phyloP scores from a whole-genome alignment of 2,113 vertebrate species.

The Daboia siamensis region DNA sequence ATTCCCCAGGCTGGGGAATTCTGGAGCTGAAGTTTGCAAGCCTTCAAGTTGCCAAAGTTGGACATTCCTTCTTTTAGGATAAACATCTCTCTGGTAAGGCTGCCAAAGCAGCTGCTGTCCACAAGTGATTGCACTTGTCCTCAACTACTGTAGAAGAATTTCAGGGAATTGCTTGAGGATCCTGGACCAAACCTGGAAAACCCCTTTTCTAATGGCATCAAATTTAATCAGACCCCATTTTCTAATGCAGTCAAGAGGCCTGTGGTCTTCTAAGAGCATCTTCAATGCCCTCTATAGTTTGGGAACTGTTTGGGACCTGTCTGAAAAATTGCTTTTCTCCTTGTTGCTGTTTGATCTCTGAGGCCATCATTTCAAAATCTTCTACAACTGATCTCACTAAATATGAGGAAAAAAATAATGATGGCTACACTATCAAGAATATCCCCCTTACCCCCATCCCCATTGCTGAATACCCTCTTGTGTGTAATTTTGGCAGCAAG shows the following conservation, averaged over 20 bases:
- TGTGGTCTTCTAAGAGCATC: neutral
- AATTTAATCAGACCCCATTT: neutral
- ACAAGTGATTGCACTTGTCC: constrained; percentile 30
- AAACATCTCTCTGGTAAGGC: constrained; percentile 63
- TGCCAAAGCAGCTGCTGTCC: constrained; percentile 66
- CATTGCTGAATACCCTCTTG: neutral
- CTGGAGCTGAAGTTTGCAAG: neutral
- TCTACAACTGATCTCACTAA: neutral
- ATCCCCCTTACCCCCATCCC: neutral
- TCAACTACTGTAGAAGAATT: neutral
- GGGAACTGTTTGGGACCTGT: neutral
- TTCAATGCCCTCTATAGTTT: neutral
- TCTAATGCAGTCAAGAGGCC: neutral
- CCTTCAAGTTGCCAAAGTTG: neutral
- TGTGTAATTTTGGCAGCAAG: neutral
- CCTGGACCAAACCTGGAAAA: neutral
- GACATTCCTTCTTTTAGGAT: constrained; percentile 47
- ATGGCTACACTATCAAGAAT: neutral
- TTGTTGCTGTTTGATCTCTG: neutral
- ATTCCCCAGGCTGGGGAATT: too few relatives aligned
- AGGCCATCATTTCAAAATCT: neutral
- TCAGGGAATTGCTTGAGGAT: neutral
- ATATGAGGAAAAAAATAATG: neutral
- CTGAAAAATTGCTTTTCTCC: neutral
- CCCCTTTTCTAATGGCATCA: neutral